Percentiles rank a stretch among this genome's conserved stretches.
Evolutionary conservation across 2,888 invertebrate species (phyloP).

Genomic region (Parochlus steinenii): DNA sequence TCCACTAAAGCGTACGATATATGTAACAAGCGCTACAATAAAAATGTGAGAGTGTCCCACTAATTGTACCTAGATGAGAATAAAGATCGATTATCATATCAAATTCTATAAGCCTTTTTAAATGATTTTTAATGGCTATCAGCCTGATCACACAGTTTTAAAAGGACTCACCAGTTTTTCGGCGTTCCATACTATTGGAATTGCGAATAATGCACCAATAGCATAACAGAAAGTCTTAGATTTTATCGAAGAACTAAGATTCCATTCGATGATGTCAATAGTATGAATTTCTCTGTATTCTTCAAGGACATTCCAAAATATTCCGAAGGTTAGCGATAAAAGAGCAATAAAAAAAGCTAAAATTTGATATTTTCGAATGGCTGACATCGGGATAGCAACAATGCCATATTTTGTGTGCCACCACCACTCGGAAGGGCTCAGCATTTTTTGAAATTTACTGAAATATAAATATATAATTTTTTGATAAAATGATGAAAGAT

Average conservation of each 20-base stretch:
- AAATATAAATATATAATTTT: slow-evolving; percentile 4
- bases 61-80: no score
- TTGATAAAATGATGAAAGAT: not conserved
- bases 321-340: slow-evolving; percentile 52
- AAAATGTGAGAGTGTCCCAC: slow-evolving; percentile 67
- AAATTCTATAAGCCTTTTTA: no score
- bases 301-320: slow-evolving; percentile 67
- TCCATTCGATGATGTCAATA: slow-evolving; percentile 6
- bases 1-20: slow-evolving; percentile 56
- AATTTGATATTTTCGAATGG: slow-evolving; percentile 54
- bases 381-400: slow-evolving; percentile 62
- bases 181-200: slow-evolving; percentile 57
- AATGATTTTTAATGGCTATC: no score
- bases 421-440: slow-evolving; percentile 76
- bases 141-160: no score
- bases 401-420: slow-evolving; percentile 69
- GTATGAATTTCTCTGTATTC: slow-evolving; percentile 39
- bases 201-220: slow-evolving; percentile 49
- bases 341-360: slow-evolving; percentile 54
- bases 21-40: slow-evolving; percentile 65
- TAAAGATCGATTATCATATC: no score
- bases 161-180: slow-evolving; percentile 72
- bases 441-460: slow-evolving; percentile 28
- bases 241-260: slow-evolving; percentile 37
- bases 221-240: slow-evolving; percentile 43